Conservation (phyloP, 2,797 vertebrate species). For the Lemur catta region DNA sequence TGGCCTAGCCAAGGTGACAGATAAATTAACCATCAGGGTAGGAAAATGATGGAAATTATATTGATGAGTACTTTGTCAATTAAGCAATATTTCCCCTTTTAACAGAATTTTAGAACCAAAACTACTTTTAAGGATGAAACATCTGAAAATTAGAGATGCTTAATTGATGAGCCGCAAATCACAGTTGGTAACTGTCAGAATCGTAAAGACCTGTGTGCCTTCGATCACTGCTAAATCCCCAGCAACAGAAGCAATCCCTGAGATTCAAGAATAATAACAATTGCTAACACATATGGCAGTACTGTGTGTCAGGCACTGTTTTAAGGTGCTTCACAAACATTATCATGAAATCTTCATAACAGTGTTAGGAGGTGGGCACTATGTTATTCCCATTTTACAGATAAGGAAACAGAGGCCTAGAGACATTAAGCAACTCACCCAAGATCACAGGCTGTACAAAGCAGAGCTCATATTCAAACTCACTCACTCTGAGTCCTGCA, state of each 20-base stretch:
- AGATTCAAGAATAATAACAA: neutral
- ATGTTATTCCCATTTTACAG: too few relatives aligned
- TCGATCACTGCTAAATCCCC: neutral
- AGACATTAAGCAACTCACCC: too few relatives aligned
- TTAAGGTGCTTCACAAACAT: neutral
- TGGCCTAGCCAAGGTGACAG: neutral
- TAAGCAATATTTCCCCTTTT: neutral
- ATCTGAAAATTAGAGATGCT: neutral
- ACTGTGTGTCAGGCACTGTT: neutral
- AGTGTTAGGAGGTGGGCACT: too few relatives aligned
- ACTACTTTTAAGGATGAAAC: neutral
- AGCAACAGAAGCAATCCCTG: neutral
- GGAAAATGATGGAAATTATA: neutral
- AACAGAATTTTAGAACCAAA: neutral
- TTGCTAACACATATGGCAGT: neutral
- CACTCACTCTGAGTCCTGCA: too few relatives aligned
- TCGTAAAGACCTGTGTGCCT: neutral
- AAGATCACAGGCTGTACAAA: too few relatives aligned
- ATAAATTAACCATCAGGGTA: neutral
- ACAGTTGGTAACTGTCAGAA: neutral
- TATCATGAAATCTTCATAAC: neutral
- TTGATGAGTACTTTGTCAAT: neutral
- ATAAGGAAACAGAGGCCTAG: too few relatives aligned
- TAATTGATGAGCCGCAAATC: neutral
- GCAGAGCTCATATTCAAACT: too few relatives aligned